Evolutionary conservation across 2,113 vertebrate species (phyloP).

Genomic region (Phalacrocorax aristotelis): DNA sequence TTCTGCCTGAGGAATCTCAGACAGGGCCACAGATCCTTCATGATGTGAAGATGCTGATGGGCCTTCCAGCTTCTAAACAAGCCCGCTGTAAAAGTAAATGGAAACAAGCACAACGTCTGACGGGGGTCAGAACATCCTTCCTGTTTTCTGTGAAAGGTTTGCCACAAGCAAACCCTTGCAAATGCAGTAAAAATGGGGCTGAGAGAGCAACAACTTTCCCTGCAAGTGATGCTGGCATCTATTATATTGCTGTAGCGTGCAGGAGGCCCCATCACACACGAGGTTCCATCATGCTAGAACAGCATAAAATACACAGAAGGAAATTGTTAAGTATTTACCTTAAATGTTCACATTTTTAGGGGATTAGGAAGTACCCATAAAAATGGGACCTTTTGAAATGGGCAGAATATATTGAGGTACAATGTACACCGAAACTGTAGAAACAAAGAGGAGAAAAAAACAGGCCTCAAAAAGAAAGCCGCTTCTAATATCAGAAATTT

Average conservation of each 20-base stretch:
- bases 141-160: background rate
- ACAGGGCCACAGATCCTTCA: background rate
- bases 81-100: background rate
- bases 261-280: background rate
- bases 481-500: background rate
- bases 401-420: background rate
- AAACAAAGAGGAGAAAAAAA: background rate
- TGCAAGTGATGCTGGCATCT: background rate
- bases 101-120: background rate
- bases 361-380: background rate
- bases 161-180: background rate
- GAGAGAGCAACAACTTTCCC: background rate
- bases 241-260: background rate
- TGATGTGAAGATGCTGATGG: background rate
- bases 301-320: background rate
- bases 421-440: background rate
- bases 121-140: background rate
- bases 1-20: background rate
- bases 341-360: background rate
- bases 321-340: background rate
- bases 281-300: background rate
- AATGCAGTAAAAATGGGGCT: background rate
- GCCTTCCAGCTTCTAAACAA: background rate
- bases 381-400: background rate
- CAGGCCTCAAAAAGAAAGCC: background rate